Base-by-base conservation (phyloP, 1,140 invertebrate species). In the Papilio machaon region DNA sequence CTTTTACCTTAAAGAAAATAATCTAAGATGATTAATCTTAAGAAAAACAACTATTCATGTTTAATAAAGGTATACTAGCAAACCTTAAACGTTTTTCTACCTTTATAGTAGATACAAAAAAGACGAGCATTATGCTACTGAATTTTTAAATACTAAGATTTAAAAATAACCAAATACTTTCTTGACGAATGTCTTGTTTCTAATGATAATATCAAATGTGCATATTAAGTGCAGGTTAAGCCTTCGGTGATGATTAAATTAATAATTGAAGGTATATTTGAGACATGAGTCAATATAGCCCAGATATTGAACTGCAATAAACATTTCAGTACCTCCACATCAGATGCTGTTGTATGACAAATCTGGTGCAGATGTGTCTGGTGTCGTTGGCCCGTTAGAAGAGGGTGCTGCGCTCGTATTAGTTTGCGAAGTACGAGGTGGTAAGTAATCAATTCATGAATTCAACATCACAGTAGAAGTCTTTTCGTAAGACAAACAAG, bases 381-480 rank as follows among this genome's bases (percentile, higher is more conserved):
- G 95, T 46, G 95, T 97, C 17, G 96, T 98, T 83, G 98, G 98
- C 49, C 98, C 98, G 80, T 96, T 98, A 86, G 96, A 97, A 89
- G 97, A 98, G 94, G 97, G 97, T 38, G 95, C 96, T 54, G 96
- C 97, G 87, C 96, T 98, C 82, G 95, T 97, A 54, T 95, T 99
- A 79, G 97, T 97, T 79, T 99, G 98, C 91, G 97, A 98, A 96
- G 97, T 98, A 84, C 95, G 97, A 92, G 98, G 98, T 95, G 98
- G 98, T 98, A 96, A 88, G 89, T 87, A 64, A 3, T n/a, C 38
- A 43, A 30, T 30, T 30, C 23, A 30, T 1, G 23, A 30, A 30
- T 30, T 1, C 23, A 30, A 30, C 23, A 30, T 30, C 23, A 30
- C 0, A 30, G 23, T 30, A 30, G 23, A 30, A 30, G 23, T 43